Evolutionary conservation across 2,888 invertebrate species (phyloP).

Genomic region (Merodon equestris): DNA sequence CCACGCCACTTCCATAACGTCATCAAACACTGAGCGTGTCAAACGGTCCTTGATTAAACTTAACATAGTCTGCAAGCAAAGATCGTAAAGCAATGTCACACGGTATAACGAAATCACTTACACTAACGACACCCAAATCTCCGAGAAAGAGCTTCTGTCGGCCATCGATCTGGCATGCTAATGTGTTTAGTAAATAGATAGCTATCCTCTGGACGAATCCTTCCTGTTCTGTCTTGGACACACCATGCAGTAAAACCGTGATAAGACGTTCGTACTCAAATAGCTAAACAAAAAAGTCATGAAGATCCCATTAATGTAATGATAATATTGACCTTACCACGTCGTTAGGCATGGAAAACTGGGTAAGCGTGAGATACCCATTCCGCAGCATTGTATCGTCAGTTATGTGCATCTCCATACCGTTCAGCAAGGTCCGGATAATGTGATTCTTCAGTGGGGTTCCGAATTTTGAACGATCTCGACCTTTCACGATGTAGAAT

Average conservation of each 20-base stretch:
- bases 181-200: slow-evolving; percentile 94
- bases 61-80: slow-evolving; percentile 87
- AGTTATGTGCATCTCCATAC: slow-evolving; percentile 90
- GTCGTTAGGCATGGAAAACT: slow-evolving; percentile 96
- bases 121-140: slow-evolving; percentile 91
- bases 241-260: slow-evolving; percentile 88
- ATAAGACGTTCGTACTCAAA: slow-evolving; percentile 94
- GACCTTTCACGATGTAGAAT: slow-evolving; percentile 95
- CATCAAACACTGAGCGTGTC: slow-evolving; percentile 89
- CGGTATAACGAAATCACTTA: slow-evolving; percentile 79
- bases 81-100: background rate
- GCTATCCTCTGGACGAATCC: slow-evolving; percentile 96
- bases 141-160: slow-evolving; percentile 94
- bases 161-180: slow-evolving; percentile 98
- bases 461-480: slow-evolving; percentile 86
- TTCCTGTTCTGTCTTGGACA: slow-evolving; percentile 89
- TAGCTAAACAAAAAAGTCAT: slow-evolving; percentile 81
- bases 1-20: slow-evolving; percentile 98
- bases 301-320: background rate
- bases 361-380: slow-evolving; percentile 95
- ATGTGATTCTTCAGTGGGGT: slow-evolving; percentile 88
- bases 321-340: slow-evolving; percentile 83
- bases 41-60: slow-evolving; percentile 91
- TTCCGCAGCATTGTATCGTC: slow-evolving; percentile 98
- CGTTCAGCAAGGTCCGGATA: slow-evolving; percentile 90